Percentiles rank a stretch among this genome's conserved stretches.
phyloP scores from a whole-genome alignment of 2,113 vertebrate genomes.

The Spea multiplicata region DNA sequence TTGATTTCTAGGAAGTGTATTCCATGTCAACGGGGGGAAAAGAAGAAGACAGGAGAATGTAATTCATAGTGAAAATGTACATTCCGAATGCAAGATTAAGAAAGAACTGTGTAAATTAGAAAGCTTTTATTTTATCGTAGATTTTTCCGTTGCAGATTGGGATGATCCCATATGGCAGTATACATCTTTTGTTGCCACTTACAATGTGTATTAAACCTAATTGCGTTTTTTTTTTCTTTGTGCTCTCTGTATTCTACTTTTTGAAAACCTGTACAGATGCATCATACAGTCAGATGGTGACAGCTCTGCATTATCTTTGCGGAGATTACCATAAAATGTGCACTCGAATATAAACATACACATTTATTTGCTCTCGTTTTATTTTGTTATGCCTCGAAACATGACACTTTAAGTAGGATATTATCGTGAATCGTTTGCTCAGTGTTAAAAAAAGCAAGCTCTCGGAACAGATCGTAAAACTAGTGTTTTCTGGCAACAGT shows the following conservation, averaged over 20 bases:
- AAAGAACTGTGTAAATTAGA: neutral
- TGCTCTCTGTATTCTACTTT: neutral
- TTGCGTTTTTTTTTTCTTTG: neutral
- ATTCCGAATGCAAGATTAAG: slow-evolving; percentile 29
- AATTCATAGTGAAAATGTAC: slow-evolving; percentile 1
- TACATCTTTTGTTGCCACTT: slow-evolving; percentile 16
- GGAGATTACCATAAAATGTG: neutral
- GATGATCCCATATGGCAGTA: slow-evolving; percentile 10
- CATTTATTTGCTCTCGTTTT: slow-evolving; percentile 6
- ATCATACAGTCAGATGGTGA: slow-evolving; percentile 1
- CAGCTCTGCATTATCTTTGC: neutral
- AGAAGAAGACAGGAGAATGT: neutral
- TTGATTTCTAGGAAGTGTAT: neutral
- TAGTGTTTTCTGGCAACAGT: too few relatives aligned
- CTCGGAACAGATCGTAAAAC: too few relatives aligned
- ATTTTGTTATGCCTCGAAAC: neutral
- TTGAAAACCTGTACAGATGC: neutral
- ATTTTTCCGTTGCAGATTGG: neutral
- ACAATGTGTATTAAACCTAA: slow-evolving; percentile 26
- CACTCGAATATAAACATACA: neutral
- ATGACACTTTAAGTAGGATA: neutral
- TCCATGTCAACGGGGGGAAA: neutral
- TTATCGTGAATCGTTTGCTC: neutral
- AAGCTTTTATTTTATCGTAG: neutral
- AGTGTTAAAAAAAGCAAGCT: too few relatives aligned